These are phyloP conservation scores for Spheniscus mendiculus DNA, from an alignment of 2,113 vertebrate species.

Conservation along the genomic window DNA sequence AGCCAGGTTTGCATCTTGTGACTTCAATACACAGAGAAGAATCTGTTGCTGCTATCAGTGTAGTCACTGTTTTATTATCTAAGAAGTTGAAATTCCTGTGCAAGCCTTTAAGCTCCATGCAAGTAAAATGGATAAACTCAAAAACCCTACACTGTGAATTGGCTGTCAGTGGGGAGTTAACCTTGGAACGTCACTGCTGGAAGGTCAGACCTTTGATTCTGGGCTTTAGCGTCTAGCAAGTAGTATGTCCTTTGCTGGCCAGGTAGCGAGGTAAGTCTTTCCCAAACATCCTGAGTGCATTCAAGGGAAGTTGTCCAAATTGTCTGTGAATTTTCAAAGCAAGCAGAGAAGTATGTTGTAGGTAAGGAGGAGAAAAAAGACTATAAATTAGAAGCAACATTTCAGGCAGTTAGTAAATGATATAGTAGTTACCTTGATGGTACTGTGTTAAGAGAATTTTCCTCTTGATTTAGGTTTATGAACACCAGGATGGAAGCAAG, in stretches of 20 bases:
- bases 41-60: background rate
- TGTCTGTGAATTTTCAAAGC: background rate
- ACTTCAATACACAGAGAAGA: background rate
- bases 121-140: background rate
- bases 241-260: background rate
- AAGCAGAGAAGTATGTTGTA: background rate
- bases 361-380: background rate
- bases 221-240: background rate
- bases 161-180: background rate
- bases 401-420: background rate
- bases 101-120: background rate
- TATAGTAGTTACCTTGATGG: background rate
- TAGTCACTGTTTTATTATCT: background rate
- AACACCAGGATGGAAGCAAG: conserved; percentile 93
- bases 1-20: background rate
- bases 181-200: background rate
- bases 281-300: background rate
- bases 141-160: background rate
- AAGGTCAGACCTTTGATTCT: background rate
- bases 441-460: background rate
- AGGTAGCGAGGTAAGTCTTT: background rate
- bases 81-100: background rate
- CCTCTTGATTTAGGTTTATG: conserved; percentile 85
- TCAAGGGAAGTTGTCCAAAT: background rate
- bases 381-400: background rate